A percentile compares a stretch with the other conserved stretches of the same genome.
Evolutionary conservation across 2,113 vertebrate genomes (phyloP).

Genomic region (Solenodon paradoxus): DNA sequence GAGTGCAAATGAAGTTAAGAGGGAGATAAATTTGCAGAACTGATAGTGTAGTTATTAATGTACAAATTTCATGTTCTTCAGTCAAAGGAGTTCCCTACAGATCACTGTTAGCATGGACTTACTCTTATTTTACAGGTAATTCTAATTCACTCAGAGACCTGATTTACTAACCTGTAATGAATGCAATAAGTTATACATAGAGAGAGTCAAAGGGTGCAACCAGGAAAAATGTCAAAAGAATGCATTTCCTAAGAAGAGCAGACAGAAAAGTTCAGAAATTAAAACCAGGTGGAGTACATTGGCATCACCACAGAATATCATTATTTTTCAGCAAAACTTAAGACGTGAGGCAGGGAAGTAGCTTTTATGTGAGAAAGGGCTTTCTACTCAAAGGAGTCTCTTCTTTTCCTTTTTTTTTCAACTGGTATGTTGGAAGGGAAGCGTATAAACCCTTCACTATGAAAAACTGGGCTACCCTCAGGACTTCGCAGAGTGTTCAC

Average conservation of each 20-base stretch:
- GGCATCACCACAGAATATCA: not conserved
- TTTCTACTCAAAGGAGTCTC: not conserved
- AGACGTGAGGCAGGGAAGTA: not conserved
- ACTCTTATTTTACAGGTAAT: not conserved
- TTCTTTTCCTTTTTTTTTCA: not conserved
- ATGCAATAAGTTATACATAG: not conserved
- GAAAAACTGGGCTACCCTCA: not conserved
- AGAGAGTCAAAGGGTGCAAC: not conserved
- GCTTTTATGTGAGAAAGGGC: not conserved
- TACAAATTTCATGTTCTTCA: not conserved
- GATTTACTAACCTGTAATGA: not conserved
- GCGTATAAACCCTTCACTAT: not conserved
- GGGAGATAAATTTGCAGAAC: not conserved
- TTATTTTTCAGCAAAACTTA: slow-evolving; percentile 34
- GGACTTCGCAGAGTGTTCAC: not conserved
- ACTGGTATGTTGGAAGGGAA: not conserved
- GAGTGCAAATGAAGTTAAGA: not conserved
- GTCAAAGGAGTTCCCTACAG: not conserved
- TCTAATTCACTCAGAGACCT: slow-evolving; percentile 1
- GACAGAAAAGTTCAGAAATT: not conserved
- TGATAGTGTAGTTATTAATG: not conserved
- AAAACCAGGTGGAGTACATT: not conserved
- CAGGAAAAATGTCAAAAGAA: not conserved
- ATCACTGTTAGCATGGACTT: not conserved
- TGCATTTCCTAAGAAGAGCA: not conserved